Evolutionary conservation across 2,797 vertebrate species (phyloP), one percentile per base, ranked within the genome.

Genomic region (Florisuga fusca): DNA sequence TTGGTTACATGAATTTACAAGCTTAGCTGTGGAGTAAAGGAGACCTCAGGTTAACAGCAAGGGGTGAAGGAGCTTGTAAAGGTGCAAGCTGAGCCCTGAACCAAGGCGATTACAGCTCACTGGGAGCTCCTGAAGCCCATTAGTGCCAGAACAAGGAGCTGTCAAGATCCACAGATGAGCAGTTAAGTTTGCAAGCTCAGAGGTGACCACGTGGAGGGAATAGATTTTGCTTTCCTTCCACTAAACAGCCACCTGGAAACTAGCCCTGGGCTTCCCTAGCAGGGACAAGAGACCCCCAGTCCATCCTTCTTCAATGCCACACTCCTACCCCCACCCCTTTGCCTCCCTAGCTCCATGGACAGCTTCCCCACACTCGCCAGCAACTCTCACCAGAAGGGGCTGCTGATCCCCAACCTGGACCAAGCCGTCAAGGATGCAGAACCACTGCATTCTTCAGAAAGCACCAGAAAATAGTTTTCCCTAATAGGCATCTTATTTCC

Each of bases 1-100:
- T 95, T 96, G 95, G 94, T 92, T 96, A 96, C 95, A 95, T 86
- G 94, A 95, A 96, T 96, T 95, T 96, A 95, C 94, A 97, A 95
- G 95, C 92, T 95, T 92, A 94, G 91, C 89, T 91, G 85, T 85
- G 1, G 10, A 95, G 88, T 89, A 84, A 77, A 91, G 76, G 87
- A 76, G 67, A 94, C 79, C 59, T 33, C 83, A 92, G 94, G 94
- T 96, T 96, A 97, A 96, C 94, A 93, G 92, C 82, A 54, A 93
- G 89, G 79, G 89, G 87, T 95, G 89, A 95, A 96, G 95, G 94
- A 91, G 76, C 94, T 95, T 97, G 94, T 96, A 96, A 89, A 95
- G 93, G 91, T 93, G 89, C 74, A 94, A 95, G 91, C 87, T 96
- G 94, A 94, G 91, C 94, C 91, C 94, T 93, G 94, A 97, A 96